phyloP scores from a whole-genome alignment of 2,113 vertebrate genomes.

The Coptodon rendalli region DNA sequence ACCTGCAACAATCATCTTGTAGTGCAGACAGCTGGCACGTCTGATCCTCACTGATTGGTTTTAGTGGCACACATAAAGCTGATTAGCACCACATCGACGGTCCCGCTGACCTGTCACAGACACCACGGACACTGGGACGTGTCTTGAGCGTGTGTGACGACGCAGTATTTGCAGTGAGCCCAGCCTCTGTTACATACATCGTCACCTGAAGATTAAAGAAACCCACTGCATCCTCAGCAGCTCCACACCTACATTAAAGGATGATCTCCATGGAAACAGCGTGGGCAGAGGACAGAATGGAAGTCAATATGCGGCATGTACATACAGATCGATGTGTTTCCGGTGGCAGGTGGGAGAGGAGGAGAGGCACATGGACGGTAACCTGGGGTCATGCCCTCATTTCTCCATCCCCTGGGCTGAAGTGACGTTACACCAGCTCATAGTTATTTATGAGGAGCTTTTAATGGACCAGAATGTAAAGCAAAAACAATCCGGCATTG shows the following conservation, averaged over 20 bases:
- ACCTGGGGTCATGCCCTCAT: neutral
- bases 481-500: neutral
- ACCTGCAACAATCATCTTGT: neutral
- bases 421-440: neutral
- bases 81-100: constrained; percentile 77
- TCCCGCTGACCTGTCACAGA: constrained; percentile 69
- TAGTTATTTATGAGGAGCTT: neutral
- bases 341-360: neutral
- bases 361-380: neutral
- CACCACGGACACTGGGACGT: constrained; percentile 43
- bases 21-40: constrained; percentile 84
- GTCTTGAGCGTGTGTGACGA: neutral
- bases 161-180: neutral
- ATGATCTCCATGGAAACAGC: neutral
- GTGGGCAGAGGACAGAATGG: neutral
- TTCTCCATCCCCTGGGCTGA: neutral
- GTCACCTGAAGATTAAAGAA: neutral
- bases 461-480: neutral
- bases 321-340: neutral
- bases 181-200: neutral
- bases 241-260: neutral
- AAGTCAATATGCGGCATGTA: neutral
- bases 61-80: constrained; percentile 87
- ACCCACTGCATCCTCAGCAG: neutral
- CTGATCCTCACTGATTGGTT: constrained; percentile 87